Conservation (phyloP, 2,888 invertebrate genomes). For the Sipha maydis region DNA sequence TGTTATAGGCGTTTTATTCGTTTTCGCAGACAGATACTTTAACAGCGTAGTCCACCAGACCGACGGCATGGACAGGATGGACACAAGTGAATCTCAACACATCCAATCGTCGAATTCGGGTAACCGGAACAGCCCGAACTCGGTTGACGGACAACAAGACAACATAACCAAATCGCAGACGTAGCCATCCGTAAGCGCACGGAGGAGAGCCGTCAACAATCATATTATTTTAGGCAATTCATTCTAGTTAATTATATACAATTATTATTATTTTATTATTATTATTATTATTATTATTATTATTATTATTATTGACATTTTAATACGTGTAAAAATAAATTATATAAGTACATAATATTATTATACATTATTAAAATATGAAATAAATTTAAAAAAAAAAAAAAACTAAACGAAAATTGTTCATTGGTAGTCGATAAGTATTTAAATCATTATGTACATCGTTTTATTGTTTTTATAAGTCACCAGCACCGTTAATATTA, state of each 20-base stretch:
- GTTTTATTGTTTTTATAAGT: slow-evolving; percentile 41
- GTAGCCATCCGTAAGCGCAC: neutral
- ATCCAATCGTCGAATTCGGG: slow-evolving; percentile 45
- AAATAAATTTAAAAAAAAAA: slow-evolving; percentile 24
- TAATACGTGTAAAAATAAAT: slow-evolving; percentile 49
- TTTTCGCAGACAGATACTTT: slow-evolving; percentile 71
- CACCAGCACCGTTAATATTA: slow-evolving; percentile 1
- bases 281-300: slow-evolving; percentile 45
- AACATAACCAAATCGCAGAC: slow-evolving; percentile 45
- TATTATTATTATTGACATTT: slow-evolving; percentile 33
- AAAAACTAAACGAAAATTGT: neutral
- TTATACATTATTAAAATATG: slow-evolving; percentile 1
- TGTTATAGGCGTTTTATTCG: neutral
- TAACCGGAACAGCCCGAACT: slow-evolving; percentile 44
- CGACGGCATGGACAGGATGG: slow-evolving; percentile 70
- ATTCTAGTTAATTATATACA: slow-evolving; percentile 54
- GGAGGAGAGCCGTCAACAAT: neutral
- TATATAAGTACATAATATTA: neutral
- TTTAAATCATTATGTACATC: neutral
- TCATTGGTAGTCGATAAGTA: slow-evolving; percentile 28
- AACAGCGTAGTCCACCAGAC: slow-evolving; percentile 71
- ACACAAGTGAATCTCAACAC: slow-evolving; percentile 57
- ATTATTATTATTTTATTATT: slow-evolving; percentile 28
- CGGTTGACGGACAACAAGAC: slow-evolving; percentile 51
- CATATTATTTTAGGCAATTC: slow-evolving; percentile 45